A percentile compares a stretch with the other conserved stretches of the same genome.
Evolutionary conservation across 2,113 vertebrate genomes (phyloP).

Genomic region (Paradoxurus hermaphroditus): DNA sequence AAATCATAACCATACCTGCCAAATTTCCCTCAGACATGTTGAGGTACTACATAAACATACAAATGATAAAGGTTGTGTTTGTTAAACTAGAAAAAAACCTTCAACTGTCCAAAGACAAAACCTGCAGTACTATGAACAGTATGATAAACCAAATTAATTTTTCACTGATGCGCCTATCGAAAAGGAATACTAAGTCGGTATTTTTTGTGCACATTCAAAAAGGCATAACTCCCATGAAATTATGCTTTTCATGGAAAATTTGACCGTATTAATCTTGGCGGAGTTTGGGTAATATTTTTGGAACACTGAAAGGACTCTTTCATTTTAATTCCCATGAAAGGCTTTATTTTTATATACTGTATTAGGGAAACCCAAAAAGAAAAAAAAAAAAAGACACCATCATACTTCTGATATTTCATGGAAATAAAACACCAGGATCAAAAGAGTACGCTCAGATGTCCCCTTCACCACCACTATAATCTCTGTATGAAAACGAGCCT

Average conservation of each 20-base stretch:
- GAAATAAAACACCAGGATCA: neutral
- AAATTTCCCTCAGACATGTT: neutral
- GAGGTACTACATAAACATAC: neutral
- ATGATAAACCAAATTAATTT: neutral
- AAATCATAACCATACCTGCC: neutral
- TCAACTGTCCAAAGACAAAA: neutral
- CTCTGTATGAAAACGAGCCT: neutral
- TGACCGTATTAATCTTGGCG: conserved; percentile 68
- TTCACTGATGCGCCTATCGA: neutral
- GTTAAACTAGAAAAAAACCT: neutral
- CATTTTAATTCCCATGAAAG: conserved; percentile 66
- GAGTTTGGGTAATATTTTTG: conserved; percentile 51
- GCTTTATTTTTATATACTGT: conserved; percentile 55
- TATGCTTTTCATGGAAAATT: conserved; percentile 70
- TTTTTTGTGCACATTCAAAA: conserved; percentile 38
- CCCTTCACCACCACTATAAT: neutral
- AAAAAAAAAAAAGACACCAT: neutral
- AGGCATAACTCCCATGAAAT: conserved; percentile 40
- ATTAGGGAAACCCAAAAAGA: conserved; percentile 26
- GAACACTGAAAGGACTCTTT: conserved; percentile 59
- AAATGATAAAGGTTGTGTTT: neutral
- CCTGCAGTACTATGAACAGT: neutral
- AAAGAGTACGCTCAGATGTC: neutral
- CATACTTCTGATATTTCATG: neutral
- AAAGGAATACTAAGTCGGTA: neutral